Conservation (phyloP, 2,888 invertebrate species). For the Torymus tubicola region DNA sequence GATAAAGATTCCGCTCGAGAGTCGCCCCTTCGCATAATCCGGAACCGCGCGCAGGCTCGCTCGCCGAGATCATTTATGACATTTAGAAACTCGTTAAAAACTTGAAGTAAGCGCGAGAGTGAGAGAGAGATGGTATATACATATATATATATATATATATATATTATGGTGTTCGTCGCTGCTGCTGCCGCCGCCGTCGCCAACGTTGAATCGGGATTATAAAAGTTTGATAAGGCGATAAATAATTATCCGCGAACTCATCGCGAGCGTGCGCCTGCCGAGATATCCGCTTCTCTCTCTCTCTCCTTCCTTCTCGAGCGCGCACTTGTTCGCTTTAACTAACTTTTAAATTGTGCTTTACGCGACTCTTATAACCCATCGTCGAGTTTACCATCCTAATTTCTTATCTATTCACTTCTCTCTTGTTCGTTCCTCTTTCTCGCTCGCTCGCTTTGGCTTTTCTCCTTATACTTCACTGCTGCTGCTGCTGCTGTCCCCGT, state of each 20-base stretch:
- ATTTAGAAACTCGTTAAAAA: slow-evolving; percentile 75
- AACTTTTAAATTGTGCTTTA: slow-evolving; percentile 68
- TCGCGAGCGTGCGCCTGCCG: slow-evolving; percentile 40
- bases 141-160: slow-evolving; percentile 15
- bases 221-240: slow-evolving; percentile 75
- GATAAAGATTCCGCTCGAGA: slow-evolving; percentile 35
- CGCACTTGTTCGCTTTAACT: slow-evolving; percentile 55
- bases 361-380: slow-evolving; percentile 48
- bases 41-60: slow-evolving; percentile 55
- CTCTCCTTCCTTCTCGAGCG: not conserved
- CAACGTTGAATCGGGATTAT: slow-evolving; percentile 68
- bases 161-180: not conserved
- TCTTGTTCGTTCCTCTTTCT: slow-evolving; percentile 4
- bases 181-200: slow-evolving; percentile 30
- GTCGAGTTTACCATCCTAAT: slow-evolving; percentile 54
- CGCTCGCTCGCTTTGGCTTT: not conserved
- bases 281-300: slow-evolving; percentile 20
- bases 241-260: slow-evolving; percentile 72
- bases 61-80: slow-evolving; percentile 72
- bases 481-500: too few relatives aligned
- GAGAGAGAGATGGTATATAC: slow-evolving; percentile 9
- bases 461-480: not conserved
- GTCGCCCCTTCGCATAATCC: slow-evolving; percentile 46
- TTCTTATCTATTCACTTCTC: slow-evolving; percentile 54
- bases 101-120: slow-evolving; percentile 61